A percentile compares a stretch with the other conserved stretches of the same genome.
Evolutionary conservation across 2,113 vertebrate species (phyloP).

Genomic region (pig (Sus scrofa)): T2T-Sscrofa CM000812.6:280306001-280306500

Average conservation of each 20-base stretch:
- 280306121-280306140: not conserved
- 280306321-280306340: not conserved
- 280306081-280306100: not conserved
- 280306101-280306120: not conserved
- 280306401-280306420: accelerated
- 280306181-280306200: not conserved
- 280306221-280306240: accelerated
- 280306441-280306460: not conserved
- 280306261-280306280: not conserved
- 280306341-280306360: not conserved
- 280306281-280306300: not conserved
- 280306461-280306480: not conserved
- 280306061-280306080: not conserved
- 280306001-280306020: not conserved
- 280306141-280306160: not conserved
- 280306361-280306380: not conserved
- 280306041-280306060: not conserved
- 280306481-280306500: not conserved
- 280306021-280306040: not conserved
- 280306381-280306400: not conserved
- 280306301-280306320: not conserved
- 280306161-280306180: not conserved
- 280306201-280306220: too few species aligned
- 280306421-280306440: accelerated
- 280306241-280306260: not conserved